phyloP scores from a whole-genome alignment of 2,113 vertebrate genomes.

The Phocoena phocoena region DNA sequence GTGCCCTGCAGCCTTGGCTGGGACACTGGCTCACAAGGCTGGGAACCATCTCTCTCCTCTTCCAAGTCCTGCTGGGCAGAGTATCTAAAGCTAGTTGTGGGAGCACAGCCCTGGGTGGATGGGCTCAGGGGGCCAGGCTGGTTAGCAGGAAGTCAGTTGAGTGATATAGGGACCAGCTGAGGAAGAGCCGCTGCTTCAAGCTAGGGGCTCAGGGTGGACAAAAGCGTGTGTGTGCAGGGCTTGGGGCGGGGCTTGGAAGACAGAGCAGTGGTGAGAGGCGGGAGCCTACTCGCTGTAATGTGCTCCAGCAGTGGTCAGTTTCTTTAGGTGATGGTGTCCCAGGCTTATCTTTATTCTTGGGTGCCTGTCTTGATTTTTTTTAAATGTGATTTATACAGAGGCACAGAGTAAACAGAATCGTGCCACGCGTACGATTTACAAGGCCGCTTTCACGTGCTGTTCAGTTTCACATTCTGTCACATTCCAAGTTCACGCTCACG shows the following conservation, averaged over 20 bases:
- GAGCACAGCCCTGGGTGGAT: no score
- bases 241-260: background rate
- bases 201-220: background rate
- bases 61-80: background rate
- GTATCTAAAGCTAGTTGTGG: background rate
- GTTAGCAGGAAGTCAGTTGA: background rate
- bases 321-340: background rate
- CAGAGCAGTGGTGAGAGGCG: accelerated
- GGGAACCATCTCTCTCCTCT: accelerated
- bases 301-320: accelerated
- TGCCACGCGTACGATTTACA: accelerated
- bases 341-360: background rate
- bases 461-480: accelerated
- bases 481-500: background rate
- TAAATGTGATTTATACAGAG: background rate
- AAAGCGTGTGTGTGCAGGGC: background rate
- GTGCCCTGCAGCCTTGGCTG: background rate
- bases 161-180: accelerated
- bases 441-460: background rate
- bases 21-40: background rate
- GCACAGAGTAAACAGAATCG: background rate
- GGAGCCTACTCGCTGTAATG: accelerated
- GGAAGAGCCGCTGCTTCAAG: background rate
- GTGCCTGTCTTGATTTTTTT: background rate
- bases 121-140: no score